Conservation (phyloP, 2,888 invertebrate species). For the Tethea ocularis region DNA sequence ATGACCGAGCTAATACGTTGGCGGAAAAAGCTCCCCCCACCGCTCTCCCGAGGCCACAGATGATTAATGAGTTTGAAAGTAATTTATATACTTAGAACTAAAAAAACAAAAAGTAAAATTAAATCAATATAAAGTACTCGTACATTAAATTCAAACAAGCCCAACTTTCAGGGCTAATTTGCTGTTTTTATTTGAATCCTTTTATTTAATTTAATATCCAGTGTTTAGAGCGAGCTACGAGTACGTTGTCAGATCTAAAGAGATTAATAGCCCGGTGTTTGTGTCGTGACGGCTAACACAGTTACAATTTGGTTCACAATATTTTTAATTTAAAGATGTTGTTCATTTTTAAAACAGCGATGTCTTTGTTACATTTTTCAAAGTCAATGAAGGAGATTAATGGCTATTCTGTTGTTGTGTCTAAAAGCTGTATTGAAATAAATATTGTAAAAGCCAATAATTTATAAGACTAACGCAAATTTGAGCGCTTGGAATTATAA, state of each 20-base stretch:
- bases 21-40: too few species aligned
- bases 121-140: neutral
- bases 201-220: neutral
- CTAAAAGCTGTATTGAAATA: too few species aligned
- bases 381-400: neutral
- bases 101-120: neutral
- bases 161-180: neutral
- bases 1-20: too few species aligned
- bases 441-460: neutral
- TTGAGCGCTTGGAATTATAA: too few species aligned
- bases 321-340: neutral
- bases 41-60: too few species aligned
- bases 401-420: neutral
- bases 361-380: neutral
- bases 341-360: neutral
- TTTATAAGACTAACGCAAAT: too few species aligned
- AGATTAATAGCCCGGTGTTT: neutral
- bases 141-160: neutral
- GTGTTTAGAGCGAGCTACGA: neutral
- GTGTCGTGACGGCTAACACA: neutral
- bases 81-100: neutral
- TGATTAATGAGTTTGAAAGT: too few species aligned
- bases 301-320: neutral
- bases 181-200: neutral
- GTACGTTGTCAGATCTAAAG: neutral